These are phyloP conservation scores for Rhinopomastus cyanomelas DNA, from an alignment of 2,113 vertebrate species.

Conservation along the genomic window DNA sequence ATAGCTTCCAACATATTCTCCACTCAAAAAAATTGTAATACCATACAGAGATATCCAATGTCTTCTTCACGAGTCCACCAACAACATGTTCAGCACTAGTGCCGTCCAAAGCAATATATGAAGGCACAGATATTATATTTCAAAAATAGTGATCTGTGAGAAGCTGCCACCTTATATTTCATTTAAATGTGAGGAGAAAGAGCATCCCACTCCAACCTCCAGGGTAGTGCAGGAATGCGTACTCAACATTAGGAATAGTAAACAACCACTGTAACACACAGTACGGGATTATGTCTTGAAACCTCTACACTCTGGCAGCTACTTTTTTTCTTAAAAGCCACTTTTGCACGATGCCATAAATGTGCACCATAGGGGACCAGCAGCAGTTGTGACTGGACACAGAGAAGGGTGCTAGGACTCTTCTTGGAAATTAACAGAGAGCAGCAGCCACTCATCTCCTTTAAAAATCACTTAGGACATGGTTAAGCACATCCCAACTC, in stretches of 20 bases:
- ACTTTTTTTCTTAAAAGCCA: neutral
- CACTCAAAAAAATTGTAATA: conserved; percentile 20
- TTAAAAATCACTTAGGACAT: neutral
- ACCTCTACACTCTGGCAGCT: neutral
- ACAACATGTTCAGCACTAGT: conserved; percentile 10
- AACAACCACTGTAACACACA: neutral
- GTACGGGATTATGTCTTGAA: neutral
- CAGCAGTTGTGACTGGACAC: neutral
- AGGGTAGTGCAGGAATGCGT: neutral
- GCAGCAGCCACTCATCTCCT: neutral
- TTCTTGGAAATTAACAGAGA: neutral
- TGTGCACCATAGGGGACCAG: neutral
- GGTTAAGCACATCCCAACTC: neutral
- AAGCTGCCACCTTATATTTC: conserved; percentile 57
- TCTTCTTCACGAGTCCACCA: conserved; percentile 39
- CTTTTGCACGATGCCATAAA: too few relatives aligned
- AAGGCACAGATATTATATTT: conserved; percentile 45
- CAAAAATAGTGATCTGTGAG: conserved; percentile 39
- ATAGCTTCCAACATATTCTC: conserved; percentile 7
- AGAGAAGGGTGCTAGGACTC: neutral
- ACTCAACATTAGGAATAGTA: neutral
- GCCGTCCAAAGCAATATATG: conserved; percentile 12
- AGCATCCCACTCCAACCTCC: neutral
- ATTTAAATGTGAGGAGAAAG: too few relatives aligned
- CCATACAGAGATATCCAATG: conserved; percentile 10